phyloP scores from a whole-genome alignment of 2,888 invertebrate species.

The Peribatodes rhomboidaria region DNA sequence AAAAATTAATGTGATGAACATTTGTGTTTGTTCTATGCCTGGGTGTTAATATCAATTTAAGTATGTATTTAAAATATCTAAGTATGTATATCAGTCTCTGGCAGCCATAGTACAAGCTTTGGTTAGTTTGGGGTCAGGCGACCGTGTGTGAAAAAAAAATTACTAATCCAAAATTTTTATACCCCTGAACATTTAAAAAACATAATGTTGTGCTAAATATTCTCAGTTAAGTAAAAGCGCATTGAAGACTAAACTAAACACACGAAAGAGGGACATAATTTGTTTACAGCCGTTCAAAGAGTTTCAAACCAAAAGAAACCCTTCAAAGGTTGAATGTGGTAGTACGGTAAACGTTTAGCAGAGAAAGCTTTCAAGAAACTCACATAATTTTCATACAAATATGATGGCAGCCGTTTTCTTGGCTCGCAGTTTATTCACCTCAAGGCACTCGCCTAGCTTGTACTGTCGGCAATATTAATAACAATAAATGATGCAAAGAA shows the following conservation, averaged over 20 bases:
- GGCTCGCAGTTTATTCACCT: constrained; percentile 58
- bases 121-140: no score
- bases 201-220: no score
- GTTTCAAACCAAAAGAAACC: constrained; percentile 35
- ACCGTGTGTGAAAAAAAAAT: no score
- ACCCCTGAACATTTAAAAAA: no score
- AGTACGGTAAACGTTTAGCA: constrained; percentile 49
- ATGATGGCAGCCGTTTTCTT: constrained; percentile 60
- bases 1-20: no score
- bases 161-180: no score
- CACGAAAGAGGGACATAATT: constrained; percentile 9
- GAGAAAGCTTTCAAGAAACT: constrained; percentile 58
- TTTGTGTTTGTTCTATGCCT: no score
- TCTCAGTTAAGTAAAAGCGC: background rate
- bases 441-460: constrained; percentile 54
- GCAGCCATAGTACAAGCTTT: no score
- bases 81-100: no score
- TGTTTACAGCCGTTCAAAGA: constrained; percentile 30
- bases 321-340: constrained; percentile 43
- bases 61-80: no score
- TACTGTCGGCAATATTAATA: constrained; percentile 52
- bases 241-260: background rate
- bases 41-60: no score
- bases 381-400: constrained; percentile 61
- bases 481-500: constrained; percentile 21